Base-by-base conservation (phyloP, 1,140 invertebrate species). In the Caenorhabditis elegans region DNA sequence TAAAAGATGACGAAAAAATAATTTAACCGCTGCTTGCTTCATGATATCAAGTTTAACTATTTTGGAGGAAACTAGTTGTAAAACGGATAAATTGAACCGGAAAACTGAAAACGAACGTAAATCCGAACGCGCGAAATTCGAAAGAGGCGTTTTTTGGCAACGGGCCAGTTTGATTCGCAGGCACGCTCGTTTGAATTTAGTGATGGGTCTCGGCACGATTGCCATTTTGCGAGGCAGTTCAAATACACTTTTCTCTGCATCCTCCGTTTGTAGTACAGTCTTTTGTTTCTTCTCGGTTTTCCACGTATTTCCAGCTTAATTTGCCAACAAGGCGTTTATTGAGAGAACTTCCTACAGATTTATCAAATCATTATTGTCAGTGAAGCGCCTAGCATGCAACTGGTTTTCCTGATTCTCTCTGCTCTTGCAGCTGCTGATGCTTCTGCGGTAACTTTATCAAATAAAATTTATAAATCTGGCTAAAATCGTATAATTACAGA, bases 51-150 rank as follows among this genome's bases (percentile, higher is more conserved):
- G n/a, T n/a, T n/a, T n/a, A n/a, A n/a, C n/a, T n/a, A n/a, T n/a
- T n/a, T n/a, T n/a, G n/a, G n/a, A n/a, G n/a, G n/a, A n/a, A n/a
- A n/a, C n/a, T n/a, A n/a, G n/a, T n/a, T n/a, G n/a, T n/a, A n/a
- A n/a, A n/a, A n/a, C n/a, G n/a, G n/a, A n/a, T n/a, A n/a, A n/a
- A n/a, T n/a, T n/a, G n/a, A n/a, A n/a, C n/a, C n/a, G n/a, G n/a
- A n/a, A n/a, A n/a, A n/a, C n/a, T n/a, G 39, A 43, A 43, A 43
- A 43, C 5, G 15, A 5, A 15, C 39, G 5, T 17, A 39, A 60
- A 34, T 70, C 19, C n/a, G 53, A 70, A 70, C 60, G 60, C 60
- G 60, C 60, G 60, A 70, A 70, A 70, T 70, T 70, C 60, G 60
- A 70, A 70, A 70, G 34, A 34, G 60, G 3, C 31, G 8, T 70